A percentile compares a stretch with the other conserved stretches of the same genome.
These are phyloP conservation scores for Ephydatia muelleri DNA, from an alignment of 37 sponge, comb jelly and placozoan genomes.

Conservation along the genomic window DNA sequence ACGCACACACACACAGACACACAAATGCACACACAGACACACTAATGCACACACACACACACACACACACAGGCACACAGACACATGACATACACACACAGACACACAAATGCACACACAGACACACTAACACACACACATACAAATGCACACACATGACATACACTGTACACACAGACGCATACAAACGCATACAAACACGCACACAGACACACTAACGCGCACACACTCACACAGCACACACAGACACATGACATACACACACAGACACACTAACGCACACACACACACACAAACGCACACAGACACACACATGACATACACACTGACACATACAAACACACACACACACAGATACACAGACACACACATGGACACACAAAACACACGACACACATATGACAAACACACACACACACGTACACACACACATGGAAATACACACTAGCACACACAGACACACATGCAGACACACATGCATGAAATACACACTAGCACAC, in stretches of 20 bases:
- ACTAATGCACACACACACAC: neutral
- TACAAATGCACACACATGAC: neutral
- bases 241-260: neutral
- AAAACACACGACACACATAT: too few relatives aligned
- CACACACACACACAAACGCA: neutral
- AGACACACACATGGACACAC: neutral
- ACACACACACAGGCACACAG: neutral
- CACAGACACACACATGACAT: neutral
- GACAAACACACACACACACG: neutral
- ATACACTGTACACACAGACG: neutral
- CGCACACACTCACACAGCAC: too few relatives aligned
- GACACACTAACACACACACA: neutral
- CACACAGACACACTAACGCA: neutral
- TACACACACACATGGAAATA: neutral
- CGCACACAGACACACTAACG: neutral
- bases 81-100: neutral
- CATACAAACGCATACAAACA: neutral
- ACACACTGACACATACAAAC: neutral
- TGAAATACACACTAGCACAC: neutral
- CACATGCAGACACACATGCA: neutral
- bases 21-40: neutral
- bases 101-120: neutral
- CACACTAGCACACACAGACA: neutral
- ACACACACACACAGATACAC: neutral
- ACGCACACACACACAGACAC: neutral